Base-by-base conservation (phyloP, 2,797 vertebrate species). In the Poecilia velifera region DNA sequence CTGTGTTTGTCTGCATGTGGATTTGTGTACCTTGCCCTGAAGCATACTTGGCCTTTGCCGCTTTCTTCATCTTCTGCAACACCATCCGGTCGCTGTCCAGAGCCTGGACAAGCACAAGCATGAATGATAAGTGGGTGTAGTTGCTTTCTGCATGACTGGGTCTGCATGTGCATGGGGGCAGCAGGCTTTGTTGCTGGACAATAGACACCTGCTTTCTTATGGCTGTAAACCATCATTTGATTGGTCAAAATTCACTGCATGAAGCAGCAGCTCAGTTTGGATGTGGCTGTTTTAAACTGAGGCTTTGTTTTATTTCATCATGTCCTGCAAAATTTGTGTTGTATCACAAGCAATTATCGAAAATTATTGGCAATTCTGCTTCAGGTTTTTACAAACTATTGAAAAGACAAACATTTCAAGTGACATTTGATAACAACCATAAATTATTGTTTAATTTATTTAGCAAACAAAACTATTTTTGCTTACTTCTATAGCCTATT, bases 61-160 rank as follows among this genome's bases (percentile, higher is more conserved):
- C 94, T 94, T 97, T 97, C 91, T 95, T 97, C 96, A 97, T 96
- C 88, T 97, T 97, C 92, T 96, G 96, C 82, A 97, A 73, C 51
- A 97, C 92, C 80, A 94, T 84, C 53, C 95, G 91, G 89, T 97
- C 95, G 1, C 94, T 94, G 87, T 97, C 97, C 92, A 97, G 88
- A 74, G 90, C 93, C 96, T 97, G 74, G 46, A 81, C 64, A 87
- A 72, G 76, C 51, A 81, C 28, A 86, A 20, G 79, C 55, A 51
- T 25, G 18, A 25, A 47, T 73, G 36, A 70, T 41, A 31, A 55
- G 31, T 73, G 43, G 6, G 51, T 25, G 31, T 4, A 57, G 64
- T 47, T 59, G 28, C 46, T 43, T n/a, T 22, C 68, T 55, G 39
- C 59, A 45, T 66, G 55, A 74, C 45, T 76, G 78, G 74, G 64